phyloP scores from a whole-genome alignment of 2,797 vertebrate species.

The Gadopsis marmoratus region DNA sequence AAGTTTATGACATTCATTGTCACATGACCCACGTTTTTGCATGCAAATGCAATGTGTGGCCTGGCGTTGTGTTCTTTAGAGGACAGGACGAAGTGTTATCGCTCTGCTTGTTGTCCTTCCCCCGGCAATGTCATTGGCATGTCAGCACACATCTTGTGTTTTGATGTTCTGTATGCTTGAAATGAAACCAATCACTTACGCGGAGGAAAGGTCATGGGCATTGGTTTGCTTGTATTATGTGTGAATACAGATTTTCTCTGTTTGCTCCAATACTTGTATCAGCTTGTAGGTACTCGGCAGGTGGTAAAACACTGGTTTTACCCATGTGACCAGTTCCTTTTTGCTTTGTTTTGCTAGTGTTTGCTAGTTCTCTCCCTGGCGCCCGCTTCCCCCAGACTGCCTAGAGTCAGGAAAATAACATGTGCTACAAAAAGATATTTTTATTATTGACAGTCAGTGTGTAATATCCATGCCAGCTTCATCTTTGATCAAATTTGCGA shows the following conservation, averaged over 20 bases:
- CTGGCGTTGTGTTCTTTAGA: conserved; percentile 9
- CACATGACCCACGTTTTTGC: not conserved
- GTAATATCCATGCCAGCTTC: not conserved
- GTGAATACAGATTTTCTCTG: not conserved
- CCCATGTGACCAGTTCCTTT: conserved; percentile 6
- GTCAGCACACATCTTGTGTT: not conserved
- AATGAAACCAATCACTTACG: not conserved
- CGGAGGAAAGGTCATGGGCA: not conserved
- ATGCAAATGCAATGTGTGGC: conserved; percentile 7
- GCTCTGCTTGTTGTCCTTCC: conserved; percentile 26
- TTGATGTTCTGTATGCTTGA: not conserved
- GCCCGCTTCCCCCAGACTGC: not conserved
- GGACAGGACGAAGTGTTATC: not conserved
- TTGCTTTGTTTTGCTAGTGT: not conserved
- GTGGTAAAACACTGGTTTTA: not conserved
- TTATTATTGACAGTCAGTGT: not conserved
- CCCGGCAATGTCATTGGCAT: conserved; percentile 30
- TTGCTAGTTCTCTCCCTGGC: not conserved
- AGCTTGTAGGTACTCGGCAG: not conserved
- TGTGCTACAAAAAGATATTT: not conserved
- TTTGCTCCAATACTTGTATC: conserved; percentile 2
- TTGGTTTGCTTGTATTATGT: not conserved
- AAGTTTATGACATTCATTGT: conserved; percentile 5
- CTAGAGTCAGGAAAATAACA: not conserved
- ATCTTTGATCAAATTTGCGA: conserved; percentile 3